Conservation (phyloP, 2,888 invertebrate species). For the Tubulanus polymorphus region DNA sequence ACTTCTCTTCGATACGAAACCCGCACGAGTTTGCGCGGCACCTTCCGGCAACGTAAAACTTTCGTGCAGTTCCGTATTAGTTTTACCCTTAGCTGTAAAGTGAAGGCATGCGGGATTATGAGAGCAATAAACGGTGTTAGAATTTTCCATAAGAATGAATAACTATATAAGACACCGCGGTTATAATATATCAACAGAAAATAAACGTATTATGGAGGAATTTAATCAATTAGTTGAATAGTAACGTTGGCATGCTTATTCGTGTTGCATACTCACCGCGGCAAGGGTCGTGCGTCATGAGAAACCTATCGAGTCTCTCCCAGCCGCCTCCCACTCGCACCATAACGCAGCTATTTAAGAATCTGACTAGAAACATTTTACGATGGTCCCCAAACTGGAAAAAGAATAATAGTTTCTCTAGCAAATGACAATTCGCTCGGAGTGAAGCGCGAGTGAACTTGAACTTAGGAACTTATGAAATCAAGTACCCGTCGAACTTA, state of each 20-base stretch:
- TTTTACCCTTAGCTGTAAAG: constrained; percentile 44
- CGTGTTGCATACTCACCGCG: constrained; percentile 72
- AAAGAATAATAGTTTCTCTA: too few species aligned
- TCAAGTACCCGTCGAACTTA: constrained; percentile 17
- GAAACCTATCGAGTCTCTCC: constrained; percentile 98
- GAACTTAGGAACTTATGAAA: not conserved
- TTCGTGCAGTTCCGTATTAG: constrained; percentile 48
- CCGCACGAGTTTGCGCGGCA: constrained; percentile 9
- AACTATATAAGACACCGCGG: not conserved
- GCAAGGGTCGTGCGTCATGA: constrained; percentile 98
- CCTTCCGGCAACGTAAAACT: constrained; percentile 27
- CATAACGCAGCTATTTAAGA: constrained; percentile 98
- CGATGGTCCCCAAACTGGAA: constrained; percentile 51
- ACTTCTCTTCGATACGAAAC: constrained; percentile 5
- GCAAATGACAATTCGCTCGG: too few species aligned
- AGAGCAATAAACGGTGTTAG: not conserved
- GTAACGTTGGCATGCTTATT: not conserved
- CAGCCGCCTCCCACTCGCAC: constrained; percentile 99
- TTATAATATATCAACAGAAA: not conserved
- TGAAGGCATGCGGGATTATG: not conserved
- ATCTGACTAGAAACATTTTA: constrained; percentile 78
- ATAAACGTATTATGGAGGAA: too few species aligned
- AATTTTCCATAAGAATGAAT: not conserved
- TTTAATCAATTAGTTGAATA: not conserved
- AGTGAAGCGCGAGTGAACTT: too few species aligned